Evolutionary conservation across 2,888 invertebrate genomes (phyloP), one percentile per base, ranked within the genome.

Genomic region (Aspidiotus destructor): DNA sequence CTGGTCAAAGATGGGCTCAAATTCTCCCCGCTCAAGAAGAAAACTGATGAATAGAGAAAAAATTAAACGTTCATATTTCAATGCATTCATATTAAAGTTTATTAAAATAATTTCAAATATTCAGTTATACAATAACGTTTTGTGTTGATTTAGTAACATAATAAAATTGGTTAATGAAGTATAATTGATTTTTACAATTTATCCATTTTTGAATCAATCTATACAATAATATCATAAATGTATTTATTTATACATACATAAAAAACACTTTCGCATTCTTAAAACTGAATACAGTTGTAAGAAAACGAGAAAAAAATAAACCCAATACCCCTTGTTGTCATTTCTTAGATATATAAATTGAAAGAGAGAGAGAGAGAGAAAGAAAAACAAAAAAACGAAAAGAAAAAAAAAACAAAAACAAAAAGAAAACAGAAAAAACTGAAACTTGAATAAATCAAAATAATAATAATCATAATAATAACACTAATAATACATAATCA

Each of bases 121-220:
- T 28, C 58, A 58, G 28, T 58, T 40, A 28, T 58, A 58, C 55
- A 54, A n/a, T 54, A 54, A 16, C 1, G 17, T 54, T 17, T 13
- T 58, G 58, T 58, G 58, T 58, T 58, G 28, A 58, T 58, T 17
- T 58, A 58, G 40, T 58, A 58, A 58, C 58, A 58, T 58, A 5
- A 58, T 58, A 58, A 58, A 58, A 58, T 40, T 17, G 40, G 58
- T 58, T 58, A 58, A 58, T 48, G 48, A 11, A 48, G n/a, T 48
- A 48, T 48, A 28, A 28, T 28, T 28, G 28, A 28, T 48, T 48
- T 48, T n/a, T n/a, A 13, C 48, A 48, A 48, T n/a, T 48, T 48
- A 3, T n/a, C 3, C 10, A 48, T 11, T 48, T 6, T 48, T 48
- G 48, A 13, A 48, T n/a, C 10, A 11, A n/a, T 48, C n/a, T 48